Percentiles rank a stretch among this genome's conserved stretches.
phyloP scores from a whole-genome alignment of 2,888 invertebrate genomes.

The Fragum whitleyi region DNA sequence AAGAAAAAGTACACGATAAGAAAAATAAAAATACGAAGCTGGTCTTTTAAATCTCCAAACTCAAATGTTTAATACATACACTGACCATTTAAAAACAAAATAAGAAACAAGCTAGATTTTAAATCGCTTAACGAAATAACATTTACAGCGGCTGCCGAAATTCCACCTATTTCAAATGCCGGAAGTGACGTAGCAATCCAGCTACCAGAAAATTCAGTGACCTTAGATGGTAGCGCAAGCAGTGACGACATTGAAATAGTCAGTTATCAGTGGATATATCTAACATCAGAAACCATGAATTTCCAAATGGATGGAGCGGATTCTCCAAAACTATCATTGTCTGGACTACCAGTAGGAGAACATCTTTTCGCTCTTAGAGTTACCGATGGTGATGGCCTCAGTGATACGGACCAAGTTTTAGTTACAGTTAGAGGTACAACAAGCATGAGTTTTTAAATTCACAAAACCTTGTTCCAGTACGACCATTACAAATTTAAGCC shows the following conservation, averaged over 20 bases:
- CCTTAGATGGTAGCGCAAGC: conserved; percentile 40
- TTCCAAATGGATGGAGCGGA: conserved; percentile 9
- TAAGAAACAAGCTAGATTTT: too few species aligned
- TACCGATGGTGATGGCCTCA: conserved; percentile 93
- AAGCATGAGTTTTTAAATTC: background rate
- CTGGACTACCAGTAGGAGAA: background rate
- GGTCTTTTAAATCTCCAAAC: too few species aligned
- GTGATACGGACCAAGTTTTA: conserved; percentile 35
- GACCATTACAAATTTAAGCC: too few species aligned
- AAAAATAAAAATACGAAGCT: too few species aligned
- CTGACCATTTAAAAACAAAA: too few species aligned
- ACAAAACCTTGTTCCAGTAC: background rate
- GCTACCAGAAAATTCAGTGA: conserved; percentile 27
- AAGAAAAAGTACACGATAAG: too few species aligned
- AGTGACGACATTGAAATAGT: conserved; percentile 43
- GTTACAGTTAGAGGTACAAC: conserved; percentile 37
- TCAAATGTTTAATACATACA: too few species aligned
- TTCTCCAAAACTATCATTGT: background rate
- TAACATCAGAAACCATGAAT: conserved; percentile 7
- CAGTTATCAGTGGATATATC: conserved; percentile 36
- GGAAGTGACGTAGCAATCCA: conserved; percentile 33
- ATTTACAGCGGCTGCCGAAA: conserved; percentile 34
- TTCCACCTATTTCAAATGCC: conserved; percentile 46
- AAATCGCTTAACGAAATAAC: too few species aligned
- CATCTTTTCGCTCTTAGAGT: conserved; percentile 91